Evolutionary conservation across 2,888 invertebrate species (phyloP), one percentile per base, ranked within the genome.

Genomic region (Ceriagrion tenellum): DNA sequence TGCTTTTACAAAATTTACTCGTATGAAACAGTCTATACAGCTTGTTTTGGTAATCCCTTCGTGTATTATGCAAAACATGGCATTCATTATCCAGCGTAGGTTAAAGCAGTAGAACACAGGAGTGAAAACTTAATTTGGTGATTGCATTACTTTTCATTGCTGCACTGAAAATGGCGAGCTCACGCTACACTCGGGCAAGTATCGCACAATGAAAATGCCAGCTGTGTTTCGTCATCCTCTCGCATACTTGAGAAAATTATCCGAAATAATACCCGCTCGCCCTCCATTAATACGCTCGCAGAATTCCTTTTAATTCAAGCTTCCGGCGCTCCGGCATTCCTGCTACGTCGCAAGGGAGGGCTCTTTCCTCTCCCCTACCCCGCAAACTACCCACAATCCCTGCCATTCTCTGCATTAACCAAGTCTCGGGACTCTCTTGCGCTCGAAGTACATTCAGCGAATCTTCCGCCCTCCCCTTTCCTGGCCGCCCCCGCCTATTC

Each of bases 251-350:
- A 91, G 63, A 40, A 63, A 59, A 91, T 91, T 40, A 91, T 63
- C 91, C 63, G 40, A 93, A 69, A 63, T 93, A 55, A 74, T 74
- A 47, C 47, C 69, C 47, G n/a, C 69, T 55, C 56, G 26, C 69
- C 47, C 69, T 40, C 69, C 74, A 74, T 74, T 93, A 74, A 55
- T 69, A 47, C 47, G 47, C 69, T 18, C 69, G 59, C 93, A 93
- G 93, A 12, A 69, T 93, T 69, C 93, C 69, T 40, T 93, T 69
- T 74, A 93, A 47, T 69, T 93, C 74, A 69, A 55, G 16, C 69
- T 12, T 16, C 47, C 26, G n/a, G 10, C 35, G 59, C 88, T 88
- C 88, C n/a, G 26, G n/a, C 89, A 55, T 81, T 55, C 55, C 55
- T 89, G 26, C 93, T 35, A 0, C 26, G 63, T 74, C 74, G 63